Base-by-base conservation (phyloP, 2,888 invertebrate species). In the Petrophora chlorosata region DNA sequence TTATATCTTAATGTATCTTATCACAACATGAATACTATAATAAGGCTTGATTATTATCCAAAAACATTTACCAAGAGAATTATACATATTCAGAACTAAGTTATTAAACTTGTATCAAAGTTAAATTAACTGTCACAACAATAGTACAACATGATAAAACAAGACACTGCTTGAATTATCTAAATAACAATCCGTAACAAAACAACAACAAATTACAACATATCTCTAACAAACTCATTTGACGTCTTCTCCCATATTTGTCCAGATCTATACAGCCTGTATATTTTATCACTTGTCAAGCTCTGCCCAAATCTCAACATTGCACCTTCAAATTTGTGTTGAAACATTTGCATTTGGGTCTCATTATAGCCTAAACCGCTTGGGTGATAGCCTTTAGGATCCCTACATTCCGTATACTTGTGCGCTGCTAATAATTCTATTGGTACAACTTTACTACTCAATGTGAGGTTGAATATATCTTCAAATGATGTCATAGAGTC, bases 241-340 rank as follows among this genome's bases (percentile, higher is more conserved):
- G 68, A 63, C 25, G 56, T 56, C 47, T 82, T 88, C 59, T 90
- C 90, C 91, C 91, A 91, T 38, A 91, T 91, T 61, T 88, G 85
- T 0, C 89, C 89, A 0, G 85, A 85, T 39, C 79, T 78, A 51
- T 89, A 91, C 56, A 91, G 57, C 40, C 89, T 79, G 54, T 89
- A 91, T 40, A 91, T 77, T 62, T 88, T 89, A 67, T 90, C 85
- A 61, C 82, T 90, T 14, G 85, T 72, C 56, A 92, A 73, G 54
- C 71, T 79, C 46, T 87, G 84, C 0, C 82, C 85, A 70, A 90
- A 92, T 58, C 90, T 91, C 19, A 87, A 71, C 82, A 91, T 91
- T 28, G 91, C 86, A 49, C 86, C 85, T 72, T 91, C 92, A 65
- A 91, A 87, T 41, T 87, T 88, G 54, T 91, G 87, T 30, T 82